Conservation (phyloP, 2,797 vertebrate genomes). For the Rhynchotus rufescens region DNA sequence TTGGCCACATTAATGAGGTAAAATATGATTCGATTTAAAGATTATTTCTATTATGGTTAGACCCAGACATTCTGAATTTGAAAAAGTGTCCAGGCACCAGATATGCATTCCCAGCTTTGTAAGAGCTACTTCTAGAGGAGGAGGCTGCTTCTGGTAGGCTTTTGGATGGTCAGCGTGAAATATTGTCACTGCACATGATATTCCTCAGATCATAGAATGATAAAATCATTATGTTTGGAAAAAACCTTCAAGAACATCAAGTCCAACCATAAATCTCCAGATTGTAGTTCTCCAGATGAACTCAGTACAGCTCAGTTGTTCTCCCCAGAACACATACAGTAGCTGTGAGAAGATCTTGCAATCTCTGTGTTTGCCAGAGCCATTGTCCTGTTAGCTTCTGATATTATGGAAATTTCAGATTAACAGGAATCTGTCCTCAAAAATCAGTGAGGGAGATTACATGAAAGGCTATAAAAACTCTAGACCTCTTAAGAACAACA, state of each 20-base stretch:
- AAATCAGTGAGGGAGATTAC: not conserved
- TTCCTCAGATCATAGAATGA: not conserved
- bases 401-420: not conserved
- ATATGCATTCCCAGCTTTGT: not conserved
- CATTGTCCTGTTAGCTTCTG: not conserved
- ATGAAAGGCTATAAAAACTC: not conserved
- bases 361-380: no score
- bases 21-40: not conserved
- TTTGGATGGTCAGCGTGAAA: not conserved
- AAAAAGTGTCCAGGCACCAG: not conserved
- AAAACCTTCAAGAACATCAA: no score
- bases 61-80: not conserved
- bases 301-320: fast-evolving
- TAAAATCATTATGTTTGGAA: no score
- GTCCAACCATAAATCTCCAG: no score
- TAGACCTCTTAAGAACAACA: not conserved
- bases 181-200: not conserved
- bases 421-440: not conserved
- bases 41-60: not conserved
- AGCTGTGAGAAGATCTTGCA: not conserved
- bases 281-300: not conserved
- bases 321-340: not conserved
- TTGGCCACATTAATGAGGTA: conserved; percentile 9
- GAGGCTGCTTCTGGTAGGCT: not conserved
- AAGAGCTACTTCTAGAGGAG: not conserved